phyloP scores from a whole-genome alignment of 2,888 invertebrate genomes.

The Nemapogon koenigi region DNA sequence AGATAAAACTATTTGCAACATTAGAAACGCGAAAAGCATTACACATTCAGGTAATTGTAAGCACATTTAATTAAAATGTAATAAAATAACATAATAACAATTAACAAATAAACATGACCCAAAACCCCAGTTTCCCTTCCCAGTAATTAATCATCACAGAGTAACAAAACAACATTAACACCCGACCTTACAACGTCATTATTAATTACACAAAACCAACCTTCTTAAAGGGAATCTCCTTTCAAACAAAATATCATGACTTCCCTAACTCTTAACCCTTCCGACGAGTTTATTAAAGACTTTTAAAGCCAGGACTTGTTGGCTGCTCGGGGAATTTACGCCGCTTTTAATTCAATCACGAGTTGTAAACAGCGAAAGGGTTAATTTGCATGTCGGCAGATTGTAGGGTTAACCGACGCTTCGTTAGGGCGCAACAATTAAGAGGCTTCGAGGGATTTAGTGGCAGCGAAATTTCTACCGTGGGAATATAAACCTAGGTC shows the following conservation, averaged over 20 bases:
- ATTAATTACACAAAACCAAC: conserved; percentile 52
- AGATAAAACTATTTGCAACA: no score
- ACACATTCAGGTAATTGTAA: no score
- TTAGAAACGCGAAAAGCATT: no score
- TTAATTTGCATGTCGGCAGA: conserved; percentile 59
- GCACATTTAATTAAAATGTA: no score
- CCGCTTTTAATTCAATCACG: conserved; percentile 54
- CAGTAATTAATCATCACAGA: conserved; percentile 30
- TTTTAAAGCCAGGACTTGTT: conserved; percentile 16
- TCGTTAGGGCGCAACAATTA: conserved; percentile 60
- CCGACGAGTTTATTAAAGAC: conserved; percentile 28
- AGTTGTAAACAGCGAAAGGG: conserved; percentile 58
- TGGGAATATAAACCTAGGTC: conserved; percentile 58
- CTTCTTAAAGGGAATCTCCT: conserved; percentile 46
- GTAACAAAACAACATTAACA: conserved; percentile 36
- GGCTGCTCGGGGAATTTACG: conserved; percentile 7
- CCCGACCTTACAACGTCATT: conserved; percentile 22
- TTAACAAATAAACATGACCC: conserved; percentile 21
- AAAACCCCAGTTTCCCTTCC: conserved; percentile 30
- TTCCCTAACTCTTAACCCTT: conserved; percentile 33
- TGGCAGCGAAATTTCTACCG: conserved; percentile 27
- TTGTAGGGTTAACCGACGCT: conserved; percentile 57
- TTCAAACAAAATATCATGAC: conserved; percentile 51
- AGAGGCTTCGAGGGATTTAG: conserved; percentile 27
- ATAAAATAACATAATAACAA: no score